Base-by-base conservation (phyloP, 2,888 invertebrate genomes). In the Deroplatys truncata region DNA sequence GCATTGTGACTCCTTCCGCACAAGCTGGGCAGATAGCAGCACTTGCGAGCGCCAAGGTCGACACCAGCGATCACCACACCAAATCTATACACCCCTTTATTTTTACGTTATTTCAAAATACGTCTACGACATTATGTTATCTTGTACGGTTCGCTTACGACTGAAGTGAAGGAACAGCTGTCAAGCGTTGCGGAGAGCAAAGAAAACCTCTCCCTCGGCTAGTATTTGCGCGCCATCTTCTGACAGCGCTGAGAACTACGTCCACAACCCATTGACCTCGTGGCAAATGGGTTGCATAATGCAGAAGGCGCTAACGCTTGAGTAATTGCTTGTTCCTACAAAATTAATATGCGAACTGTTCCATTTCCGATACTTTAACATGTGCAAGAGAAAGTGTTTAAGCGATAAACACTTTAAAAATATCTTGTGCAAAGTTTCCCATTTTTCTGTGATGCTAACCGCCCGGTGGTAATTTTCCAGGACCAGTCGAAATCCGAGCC, bases 21-120 rank as follows among this genome's bases (percentile, higher is more conserved):
- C 20, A 87, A 35, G 16, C 83, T 56, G 56, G 28, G 28, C 83
- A 87, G 87, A 87, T 82, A n/a, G 87, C 87, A 87, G 87, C 87
- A 87, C 83, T 35, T 13, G 16, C 83, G n/a, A 87, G 31, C 43
- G 16, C 28, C 87, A 87, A 87, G 87, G 82, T 87, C 87, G 83
- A 35, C 20, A 82, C 86, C 29, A 29, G 43, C 43, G 43, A 43
- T 43, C 43, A 43, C 43, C 43, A 13, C 43, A 72, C 56, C 43
- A 43, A 7, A 43, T 10, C 13, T 43, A 43, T 43, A 43, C 1
- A 43, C 43, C 1, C 43, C 13, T 43, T 43, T 43, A 43, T 43
- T 13, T 43, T 20, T 72, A 72, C 7, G 20, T 1, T 72, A 72
- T 1, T 5, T 72, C 20, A 72, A 4, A 20, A 72, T 72, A 25